These are phyloP conservation scores for Chaetodon auriga DNA, from an alignment of 2,113 vertebrate species.

Conservation along the genomic window DNA sequence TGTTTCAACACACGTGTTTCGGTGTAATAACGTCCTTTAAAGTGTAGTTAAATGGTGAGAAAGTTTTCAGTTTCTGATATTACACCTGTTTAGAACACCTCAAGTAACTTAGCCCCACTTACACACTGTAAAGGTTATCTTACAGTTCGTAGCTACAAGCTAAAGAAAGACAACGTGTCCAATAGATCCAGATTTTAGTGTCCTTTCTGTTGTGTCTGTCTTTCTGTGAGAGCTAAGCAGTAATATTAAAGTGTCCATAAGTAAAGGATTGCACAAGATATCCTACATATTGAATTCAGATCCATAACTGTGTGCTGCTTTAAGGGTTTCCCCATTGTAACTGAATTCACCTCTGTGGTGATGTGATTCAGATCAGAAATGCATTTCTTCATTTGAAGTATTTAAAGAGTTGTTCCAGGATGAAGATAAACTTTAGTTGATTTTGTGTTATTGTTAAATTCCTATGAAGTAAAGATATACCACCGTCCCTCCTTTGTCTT, in stretches of 20 bases:
- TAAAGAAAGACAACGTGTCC: too few species aligned
- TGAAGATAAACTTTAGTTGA: neutral
- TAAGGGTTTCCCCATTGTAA: neutral
- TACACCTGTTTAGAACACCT: neutral
- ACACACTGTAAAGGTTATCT: neutral
- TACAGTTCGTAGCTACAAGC: neutral
- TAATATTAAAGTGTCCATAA: neutral
- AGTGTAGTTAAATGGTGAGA: neutral
- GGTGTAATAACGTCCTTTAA: neutral
- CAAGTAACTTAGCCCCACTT: neutral
- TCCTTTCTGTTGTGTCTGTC: neutral
- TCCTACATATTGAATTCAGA: too few species aligned
- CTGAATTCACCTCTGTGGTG: neutral
- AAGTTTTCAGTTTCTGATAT: too few species aligned
- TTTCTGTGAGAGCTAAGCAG: neutral
- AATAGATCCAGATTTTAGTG: neutral
- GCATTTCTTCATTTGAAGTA: too few species aligned
- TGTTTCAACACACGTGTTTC: neutral
- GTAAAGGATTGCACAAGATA: neutral
- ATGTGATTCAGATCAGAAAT: neutral
- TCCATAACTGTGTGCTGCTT: neutral
- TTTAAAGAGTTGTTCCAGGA: neutral
- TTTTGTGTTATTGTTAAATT: neutral
- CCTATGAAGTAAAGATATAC: neutral
- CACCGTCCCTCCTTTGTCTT: neutral